A percentile compares a stretch with the other conserved stretches of the same genome.
Evolutionary conservation across 2,888 invertebrate species (phyloP).

Genomic region (Diadromus collaris): DNA sequence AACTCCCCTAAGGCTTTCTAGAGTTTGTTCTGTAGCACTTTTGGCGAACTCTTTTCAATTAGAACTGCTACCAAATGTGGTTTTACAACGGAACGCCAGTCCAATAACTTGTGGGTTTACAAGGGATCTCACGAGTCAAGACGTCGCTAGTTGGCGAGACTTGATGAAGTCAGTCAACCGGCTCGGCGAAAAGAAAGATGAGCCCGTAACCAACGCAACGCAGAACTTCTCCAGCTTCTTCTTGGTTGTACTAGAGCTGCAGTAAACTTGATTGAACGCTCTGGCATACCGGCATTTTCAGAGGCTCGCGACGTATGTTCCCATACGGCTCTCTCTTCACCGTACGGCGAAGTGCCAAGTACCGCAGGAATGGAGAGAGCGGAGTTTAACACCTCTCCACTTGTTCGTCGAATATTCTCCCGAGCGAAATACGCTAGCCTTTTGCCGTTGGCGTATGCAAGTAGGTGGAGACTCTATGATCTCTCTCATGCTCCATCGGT

Average conservation of each 20-base stretch:
- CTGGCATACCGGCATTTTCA: conserved; percentile 21
- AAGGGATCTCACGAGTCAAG: not conserved
- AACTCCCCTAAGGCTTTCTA: not conserved
- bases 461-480: not conserved
- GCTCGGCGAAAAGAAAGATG: conserved; percentile 1
- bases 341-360: conserved; percentile 17
- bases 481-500: not conserved
- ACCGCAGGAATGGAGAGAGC: not conserved
- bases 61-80: not conserved
- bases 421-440: not conserved
- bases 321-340: not conserved
- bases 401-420: not conserved
- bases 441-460: not conserved
- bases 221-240: conserved; percentile 2
- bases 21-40: not conserved
- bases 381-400: conserved; percentile 16
- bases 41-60: not conserved
- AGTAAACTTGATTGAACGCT: conserved; percentile 37
- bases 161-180: conserved; percentile 13
- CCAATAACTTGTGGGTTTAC: not conserved
- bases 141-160: not conserved
- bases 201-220: not conserved
- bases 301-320: not conserved
- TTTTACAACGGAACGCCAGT: not conserved
- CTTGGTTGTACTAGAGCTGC: not conserved